Evolutionary conservation across 1,140 invertebrate genomes (phyloP).

Genomic region (Kradibia gibbosae): DNA sequence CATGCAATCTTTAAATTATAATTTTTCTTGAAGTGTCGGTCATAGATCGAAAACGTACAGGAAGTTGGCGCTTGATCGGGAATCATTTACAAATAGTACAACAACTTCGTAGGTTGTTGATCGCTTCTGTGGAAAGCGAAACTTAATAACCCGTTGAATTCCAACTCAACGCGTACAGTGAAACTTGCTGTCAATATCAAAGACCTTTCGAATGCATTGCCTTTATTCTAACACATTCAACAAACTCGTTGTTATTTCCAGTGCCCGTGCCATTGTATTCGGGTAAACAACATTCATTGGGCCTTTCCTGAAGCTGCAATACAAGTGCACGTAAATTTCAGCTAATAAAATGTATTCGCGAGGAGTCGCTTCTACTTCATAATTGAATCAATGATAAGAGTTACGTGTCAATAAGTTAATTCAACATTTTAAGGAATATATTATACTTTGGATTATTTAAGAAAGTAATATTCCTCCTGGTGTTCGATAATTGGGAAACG

Average conservation of each 20-base stretch:
- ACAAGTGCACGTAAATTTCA: background rate
- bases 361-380: too few relatives aligned
- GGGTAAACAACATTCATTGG: background rate
- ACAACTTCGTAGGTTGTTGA: slow-evolving; percentile 40
- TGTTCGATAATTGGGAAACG: too few relatives aligned
- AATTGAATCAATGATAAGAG: too few relatives aligned
- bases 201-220: background rate
- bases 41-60: background rate
- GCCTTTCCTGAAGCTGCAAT: background rate
- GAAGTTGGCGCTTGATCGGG: background rate
- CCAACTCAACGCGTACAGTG: background rate
- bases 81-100: background rate
- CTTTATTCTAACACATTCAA: background rate
- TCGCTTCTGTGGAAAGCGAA: slow-evolving; percentile 54
- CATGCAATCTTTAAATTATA: background rate
- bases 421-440: too few relatives aligned
- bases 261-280: background rate
- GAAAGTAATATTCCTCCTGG: too few relatives aligned
- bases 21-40: background rate
- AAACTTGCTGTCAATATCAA: slow-evolving; percentile 26
- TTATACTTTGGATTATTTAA: too few relatives aligned
- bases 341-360: too few relatives aligned
- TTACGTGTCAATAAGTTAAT: too few relatives aligned
- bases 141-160: slow-evolving; percentile 45
- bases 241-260: background rate